Evolutionary conservation across 2,888 invertebrate species (phyloP).

Genomic region (Aphidoletes aphidimyza): DNA sequence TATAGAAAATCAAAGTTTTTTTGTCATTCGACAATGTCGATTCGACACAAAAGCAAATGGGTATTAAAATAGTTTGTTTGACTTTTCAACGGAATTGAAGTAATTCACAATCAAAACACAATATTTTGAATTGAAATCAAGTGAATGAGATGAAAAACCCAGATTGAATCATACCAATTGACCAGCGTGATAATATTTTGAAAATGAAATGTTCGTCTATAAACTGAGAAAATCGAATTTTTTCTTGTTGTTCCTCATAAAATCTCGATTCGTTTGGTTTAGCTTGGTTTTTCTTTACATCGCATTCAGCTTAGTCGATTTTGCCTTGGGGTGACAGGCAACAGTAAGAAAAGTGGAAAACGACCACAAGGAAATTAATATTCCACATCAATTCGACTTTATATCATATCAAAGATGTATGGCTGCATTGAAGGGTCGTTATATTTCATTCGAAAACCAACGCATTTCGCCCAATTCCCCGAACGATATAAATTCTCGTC

Average conservation of each 20-base stretch:
- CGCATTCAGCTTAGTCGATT: no score
- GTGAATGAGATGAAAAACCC: background rate
- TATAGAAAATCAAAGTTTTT: constrained; percentile 11
- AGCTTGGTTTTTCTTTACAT: no score
- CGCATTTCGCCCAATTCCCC: background rate
- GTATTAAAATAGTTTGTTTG: background rate
- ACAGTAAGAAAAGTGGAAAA: background rate
- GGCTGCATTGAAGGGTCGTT: background rate
- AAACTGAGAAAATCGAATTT: no score
- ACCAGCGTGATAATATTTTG: background rate
- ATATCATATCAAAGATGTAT: background rate
- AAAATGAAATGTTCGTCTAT: no score
- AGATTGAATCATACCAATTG: background rate
- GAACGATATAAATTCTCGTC: background rate
- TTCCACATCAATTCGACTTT: background rate
- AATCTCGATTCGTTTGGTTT: no score
- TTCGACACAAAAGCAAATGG: no score
- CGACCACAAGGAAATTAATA: background rate
- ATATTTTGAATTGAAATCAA: background rate
- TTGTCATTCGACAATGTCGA: background rate
- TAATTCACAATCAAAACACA: background rate
- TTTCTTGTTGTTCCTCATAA: no score
- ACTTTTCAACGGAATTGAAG: background rate
- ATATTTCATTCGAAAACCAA: background rate
- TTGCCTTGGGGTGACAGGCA: no score